Evolutionary conservation across 2,888 invertebrate species (phyloP), one percentile per base, ranked within the genome.

Genomic region (Leptinotarsa haldemani): DNA sequence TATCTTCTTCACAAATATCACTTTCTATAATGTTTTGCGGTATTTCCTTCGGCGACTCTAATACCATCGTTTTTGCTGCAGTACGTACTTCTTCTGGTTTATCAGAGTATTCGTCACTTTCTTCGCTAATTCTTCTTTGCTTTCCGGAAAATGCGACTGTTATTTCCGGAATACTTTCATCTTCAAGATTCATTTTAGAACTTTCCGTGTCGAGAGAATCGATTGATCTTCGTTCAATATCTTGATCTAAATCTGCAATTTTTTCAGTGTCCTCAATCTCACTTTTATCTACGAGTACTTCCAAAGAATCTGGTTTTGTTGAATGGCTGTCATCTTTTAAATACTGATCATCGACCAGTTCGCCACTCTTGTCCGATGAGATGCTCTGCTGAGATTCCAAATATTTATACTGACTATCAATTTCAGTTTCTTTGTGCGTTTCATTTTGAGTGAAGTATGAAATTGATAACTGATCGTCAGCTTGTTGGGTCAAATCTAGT

Each of bases 201-300:
- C 76, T 72, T 77, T 85, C 85, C 3, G 82, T 80, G 61, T 83
- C 83, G 3, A 83, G 67, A 9, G 84, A 85, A 73, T 84, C 86
- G 52, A 85, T 74, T 5, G 86, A 86, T 80, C 85, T 85, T 3
- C 82, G 81, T 82, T 88, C 87, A 52, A 86, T 86, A 69, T 87
- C 87, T 80, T 86, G 87, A 70, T 88, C 88, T 30, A 86, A 74
- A 73, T 89, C 89, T 30, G 84, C 84, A n/a, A 86, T 82, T 81
- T 89, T 89, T 82, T 89, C 89, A 1, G 88, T 88, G 75, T 88
- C 87, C 84, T 89, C 88, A 47, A 87, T 83, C 83, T 89, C 89
- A 78, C 88, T 88, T 82, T 89, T 89, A 77, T 89, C 89, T 13
- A 90, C 87, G 76, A 89, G 88, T 3, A 89, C 88, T 82, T 89